phyloP scores from a whole-genome alignment of 2,888 invertebrate genomes.

The Caenorhabditis angaria region DNA sequence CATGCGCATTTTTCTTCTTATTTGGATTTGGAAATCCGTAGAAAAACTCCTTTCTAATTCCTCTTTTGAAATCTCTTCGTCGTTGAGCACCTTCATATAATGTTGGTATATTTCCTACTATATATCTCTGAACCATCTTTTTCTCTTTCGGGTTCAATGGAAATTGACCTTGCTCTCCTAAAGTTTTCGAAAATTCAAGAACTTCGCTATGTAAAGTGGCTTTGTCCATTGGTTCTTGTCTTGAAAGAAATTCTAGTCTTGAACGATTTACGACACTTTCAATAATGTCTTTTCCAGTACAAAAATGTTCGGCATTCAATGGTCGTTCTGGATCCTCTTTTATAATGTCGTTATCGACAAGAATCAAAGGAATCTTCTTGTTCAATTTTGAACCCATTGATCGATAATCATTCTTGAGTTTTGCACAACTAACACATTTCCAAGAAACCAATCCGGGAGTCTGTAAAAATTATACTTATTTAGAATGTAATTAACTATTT shows the following conservation, averaged over 20 bases:
- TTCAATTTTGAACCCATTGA: slow-evolving; percentile 17
- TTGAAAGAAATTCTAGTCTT: slow-evolving; percentile 27
- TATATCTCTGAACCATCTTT: background rate
- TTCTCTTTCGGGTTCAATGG: background rate
- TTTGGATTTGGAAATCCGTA: background rate
- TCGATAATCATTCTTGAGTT: slow-evolving; percentile 33
- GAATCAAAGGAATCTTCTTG: slow-evolving; percentile 33
- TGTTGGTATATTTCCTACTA: background rate
- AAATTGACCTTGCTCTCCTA: background rate
- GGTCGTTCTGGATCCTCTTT: slow-evolving; percentile 41
- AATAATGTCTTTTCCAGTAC: slow-evolving; percentile 32
- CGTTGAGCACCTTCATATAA: background rate
- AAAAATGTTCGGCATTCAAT: slow-evolving; percentile 38
- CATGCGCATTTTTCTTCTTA: background rate
- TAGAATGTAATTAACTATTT: background rate
- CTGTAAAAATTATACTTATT: slow-evolving; percentile 12
- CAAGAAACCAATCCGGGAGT: slow-evolving; percentile 36
- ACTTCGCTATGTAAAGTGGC: background rate
- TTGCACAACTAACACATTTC: slow-evolving; percentile 31
- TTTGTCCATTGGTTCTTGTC: background rate
- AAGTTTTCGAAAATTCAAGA: background rate
- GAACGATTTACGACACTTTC: slow-evolving; percentile 28
- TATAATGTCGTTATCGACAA: slow-evolving; percentile 40
- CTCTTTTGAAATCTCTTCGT: background rate
- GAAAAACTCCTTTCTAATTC: background rate